Base-by-base conservation (phyloP, 2,888 invertebrate species). In the Hofmannophila pseudospretella region DNA sequence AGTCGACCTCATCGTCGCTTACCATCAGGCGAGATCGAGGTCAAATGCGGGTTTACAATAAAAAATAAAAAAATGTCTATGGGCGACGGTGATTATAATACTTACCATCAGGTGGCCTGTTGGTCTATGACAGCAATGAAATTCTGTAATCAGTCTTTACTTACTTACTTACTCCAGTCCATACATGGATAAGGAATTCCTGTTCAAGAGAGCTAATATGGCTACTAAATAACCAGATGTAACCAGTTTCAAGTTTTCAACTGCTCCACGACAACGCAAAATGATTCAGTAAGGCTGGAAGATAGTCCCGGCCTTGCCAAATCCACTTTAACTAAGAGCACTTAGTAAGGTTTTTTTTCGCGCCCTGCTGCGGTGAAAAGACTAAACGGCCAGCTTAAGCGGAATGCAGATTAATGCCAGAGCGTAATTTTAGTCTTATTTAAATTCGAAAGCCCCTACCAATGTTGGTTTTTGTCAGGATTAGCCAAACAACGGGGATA, bases 251-350 rank as follows among this genome's bases (percentile, higher is more conserved):
- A n/a, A n/a, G 16, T 32, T 34, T 34, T 29, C 34, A 32, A 43
- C 35, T n/a, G 9, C 8, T n/a, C 9, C 4, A 1, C 10, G 5
- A n/a, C 23, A 19, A 10, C 10, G 12, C 49, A 56, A 54, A 56
- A 54, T 63, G 55, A 63, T 62, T 56, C 50, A 57, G 49, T 51
- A 35, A 40, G 32, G 40, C 26, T 34, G 41, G 10, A 14, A 39
- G 45, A 44, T 46, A 45, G 35, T 38, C 36, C 27, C 40, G 42
- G 44, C 55, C 53, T 45, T 65, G 66, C 72, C 66, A 68, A 70
- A 74, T 71, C 69, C 66, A 69, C 65, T 74, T 67, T 65, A 49
- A 53, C 47, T 57, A 52, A 59, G 58, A 63, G 63, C 65, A 56
- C 65, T 67, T 54, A 56, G 49, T 43, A 42, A 42, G 45, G 37